Evolutionary conservation across 2,113 vertebrate species (phyloP), one percentile per base, ranked within the genome.

Genomic region (Eupsittula cactorum): DNA sequence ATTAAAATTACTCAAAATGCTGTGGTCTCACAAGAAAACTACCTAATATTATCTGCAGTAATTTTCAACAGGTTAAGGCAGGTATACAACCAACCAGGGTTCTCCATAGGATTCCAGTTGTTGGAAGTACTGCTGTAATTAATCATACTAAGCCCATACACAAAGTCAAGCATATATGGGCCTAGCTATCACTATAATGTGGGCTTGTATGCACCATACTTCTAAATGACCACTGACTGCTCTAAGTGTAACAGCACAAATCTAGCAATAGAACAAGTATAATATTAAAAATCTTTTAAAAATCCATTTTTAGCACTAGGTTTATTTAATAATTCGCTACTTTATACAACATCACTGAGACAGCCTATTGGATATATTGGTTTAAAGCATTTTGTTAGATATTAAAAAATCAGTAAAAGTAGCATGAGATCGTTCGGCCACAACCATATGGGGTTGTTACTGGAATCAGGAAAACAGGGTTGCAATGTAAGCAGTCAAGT

Each of bases 261-360:
- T 55, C 50, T 57, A 89, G n/a, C 28, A 64, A 47, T 13, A 59
- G 60, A 82, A 94, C 69, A 6, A 2, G 6, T 4, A 44, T 25
- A 85, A 63, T 23, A 83, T 79, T 86, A 76, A 89, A 95, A 95
- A 90, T 65, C 35, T 91, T 87, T 44, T 0, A 29, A 89, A 92
- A 81, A 80, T 68, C 39, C 14, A 29, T 79, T 92, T 95, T 77
- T 84, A 84, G 18, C 35, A 91, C 52, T 57, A 82, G 21, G 44
- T 75, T 90, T 93, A 82, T 94, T 94, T 91, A 93, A 94, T 77
- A 74, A 64, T 88, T 93, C 49, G 37, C 83, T 94, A 83, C 31
- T 91, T 83, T 71, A 63, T 64, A 77, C 52, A 73, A 25, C 17
- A 78, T 65, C 33, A 42, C n/a, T 6, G 9, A 89, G 74, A 93